phyloP scores from a whole-genome alignment of 2,113 vertebrate genomes.

The Gnathonemus longibarbis region DNA sequence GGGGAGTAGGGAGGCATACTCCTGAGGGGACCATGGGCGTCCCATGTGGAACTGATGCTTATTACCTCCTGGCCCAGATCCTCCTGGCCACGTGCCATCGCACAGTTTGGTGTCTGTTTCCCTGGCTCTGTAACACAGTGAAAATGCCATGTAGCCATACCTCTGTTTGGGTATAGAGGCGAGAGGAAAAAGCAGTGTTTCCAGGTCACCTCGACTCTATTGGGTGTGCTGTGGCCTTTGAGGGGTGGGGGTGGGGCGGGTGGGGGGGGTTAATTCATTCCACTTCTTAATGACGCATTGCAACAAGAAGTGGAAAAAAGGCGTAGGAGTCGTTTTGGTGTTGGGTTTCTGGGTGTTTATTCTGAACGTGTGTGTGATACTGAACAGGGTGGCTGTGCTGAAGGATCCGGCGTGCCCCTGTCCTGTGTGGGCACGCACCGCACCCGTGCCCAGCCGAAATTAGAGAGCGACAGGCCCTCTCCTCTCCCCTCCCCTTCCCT shows the following conservation, averaged over 20 bases:
- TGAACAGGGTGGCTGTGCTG: neutral
- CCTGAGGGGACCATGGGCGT: neutral
- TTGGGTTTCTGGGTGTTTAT: conserved; percentile 7
- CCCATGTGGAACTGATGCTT: neutral
- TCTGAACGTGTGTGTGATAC: conserved; percentile 16
- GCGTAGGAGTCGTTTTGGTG: conserved; percentile 16
- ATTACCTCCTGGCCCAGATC: neutral
- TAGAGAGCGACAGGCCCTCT: neutral
- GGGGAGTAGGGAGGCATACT: neutral
- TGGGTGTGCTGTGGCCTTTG: neutral
- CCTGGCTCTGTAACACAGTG: neutral
- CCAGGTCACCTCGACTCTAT: neutral
- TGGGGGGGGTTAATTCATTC: neutral
- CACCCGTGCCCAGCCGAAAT: neutral
- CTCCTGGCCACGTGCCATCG: neutral
- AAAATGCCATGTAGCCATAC: neutral
- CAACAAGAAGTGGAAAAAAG: conserved; percentile 7
- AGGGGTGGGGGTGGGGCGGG: neutral
- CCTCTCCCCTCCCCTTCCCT: neutral
- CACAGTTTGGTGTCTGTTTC: neutral
- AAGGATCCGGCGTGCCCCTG: neutral
- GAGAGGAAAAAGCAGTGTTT: neutral
- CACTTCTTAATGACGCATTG: conserved; percentile 16
- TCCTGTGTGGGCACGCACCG: conserved; percentile 19
- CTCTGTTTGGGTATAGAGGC: neutral